These are phyloP conservation scores for Cyphomyrus discorhynchus DNA, from an alignment of 2,113 vertebrate genomes.

Conservation along the genomic window DNA sequence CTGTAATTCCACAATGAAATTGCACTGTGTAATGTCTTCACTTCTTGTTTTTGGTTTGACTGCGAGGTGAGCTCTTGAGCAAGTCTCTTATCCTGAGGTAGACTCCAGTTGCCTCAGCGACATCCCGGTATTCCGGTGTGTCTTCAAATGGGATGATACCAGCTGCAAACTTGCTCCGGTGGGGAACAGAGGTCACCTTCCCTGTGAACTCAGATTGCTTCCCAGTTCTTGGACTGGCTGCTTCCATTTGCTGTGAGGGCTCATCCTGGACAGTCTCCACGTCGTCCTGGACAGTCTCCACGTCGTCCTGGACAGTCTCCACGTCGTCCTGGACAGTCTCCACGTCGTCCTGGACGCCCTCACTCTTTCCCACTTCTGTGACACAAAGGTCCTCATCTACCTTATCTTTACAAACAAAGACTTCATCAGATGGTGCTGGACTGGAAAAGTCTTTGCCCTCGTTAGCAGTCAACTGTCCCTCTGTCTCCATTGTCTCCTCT, in stretches of 20 bases:
- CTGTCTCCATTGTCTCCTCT: constrained; percentile 28
- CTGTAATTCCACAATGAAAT: constrained; percentile 4
- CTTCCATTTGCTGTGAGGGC: neutral
- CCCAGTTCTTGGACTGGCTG: neutral
- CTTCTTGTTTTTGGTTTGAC: constrained; percentile 76
- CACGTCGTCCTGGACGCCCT: neutral
- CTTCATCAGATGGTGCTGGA: neutral
- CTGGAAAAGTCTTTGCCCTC: constrained; percentile 25
- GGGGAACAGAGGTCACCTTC: constrained; percentile 64
- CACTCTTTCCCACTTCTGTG: neutral
- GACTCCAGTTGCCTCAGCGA: constrained; percentile 84
- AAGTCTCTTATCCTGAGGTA: constrained; percentile 83
- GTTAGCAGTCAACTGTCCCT: neutral
- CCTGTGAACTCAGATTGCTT: constrained; percentile 22
- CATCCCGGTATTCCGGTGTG: constrained; percentile 90
- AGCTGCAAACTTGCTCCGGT: constrained; percentile 84
- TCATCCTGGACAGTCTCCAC: constrained; percentile 11
- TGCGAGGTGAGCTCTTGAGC: constrained; percentile 86
- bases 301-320: neutral
- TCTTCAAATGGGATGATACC: constrained; percentile 92
- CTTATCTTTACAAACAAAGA: constrained; percentile 13
- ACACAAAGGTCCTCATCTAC: constrained; percentile 18
- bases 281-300: neutral
- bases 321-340: constrained; percentile 8
- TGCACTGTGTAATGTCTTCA: constrained; percentile 12